phyloP scores from a whole-genome alignment of 2,797 vertebrate genomes.

The Poecilia gillii region DNA sequence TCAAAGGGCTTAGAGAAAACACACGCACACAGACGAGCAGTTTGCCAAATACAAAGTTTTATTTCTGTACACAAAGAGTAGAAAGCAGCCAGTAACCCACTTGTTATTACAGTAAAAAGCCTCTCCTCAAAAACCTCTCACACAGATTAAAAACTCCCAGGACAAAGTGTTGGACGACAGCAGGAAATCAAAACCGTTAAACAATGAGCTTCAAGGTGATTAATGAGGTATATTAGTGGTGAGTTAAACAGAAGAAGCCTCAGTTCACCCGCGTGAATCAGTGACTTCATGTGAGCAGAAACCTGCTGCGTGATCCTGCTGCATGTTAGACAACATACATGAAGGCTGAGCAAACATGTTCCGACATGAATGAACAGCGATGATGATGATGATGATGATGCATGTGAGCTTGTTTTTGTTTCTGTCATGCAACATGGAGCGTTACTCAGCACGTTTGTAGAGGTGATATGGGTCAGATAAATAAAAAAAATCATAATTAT shows the following conservation, averaged over 20 bases:
- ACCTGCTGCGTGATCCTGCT: conserved; percentile 39
- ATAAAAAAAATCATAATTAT: conserved; percentile 18
- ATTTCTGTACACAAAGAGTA: conserved; percentile 87
- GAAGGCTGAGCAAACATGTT: conserved; percentile 24
- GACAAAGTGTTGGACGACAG: conserved; percentile 61
- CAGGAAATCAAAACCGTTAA: conserved; percentile 49
- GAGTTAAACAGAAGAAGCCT: conserved; percentile 32
- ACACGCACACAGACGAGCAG: conserved; percentile 31
- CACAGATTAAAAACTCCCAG: conserved; percentile 79
- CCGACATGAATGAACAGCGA: conserved; percentile 10
- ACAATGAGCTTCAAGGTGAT: conserved; percentile 49
- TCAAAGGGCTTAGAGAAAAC: conserved; percentile 37
- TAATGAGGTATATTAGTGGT: conserved; percentile 74
- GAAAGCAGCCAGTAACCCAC: conserved; percentile 82
- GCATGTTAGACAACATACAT: conserved; percentile 38
- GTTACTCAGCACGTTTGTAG: background rate
- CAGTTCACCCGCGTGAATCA: conserved; percentile 36
- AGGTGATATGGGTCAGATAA: background rate
- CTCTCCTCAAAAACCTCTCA: conserved; percentile 77
- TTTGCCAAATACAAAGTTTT: conserved; percentile 91
- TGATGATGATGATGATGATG: conserved; percentile 29
- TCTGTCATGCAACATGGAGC: conserved; percentile 37
- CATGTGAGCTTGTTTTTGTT: conserved; percentile 26
- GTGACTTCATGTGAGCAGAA: conserved; percentile 20
- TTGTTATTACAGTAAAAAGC: conserved; percentile 81